These are phyloP conservation scores for Gryon sp. DNA, from an alignment of 1,140 invertebrate genomes.

Conservation along the genomic window DNA sequence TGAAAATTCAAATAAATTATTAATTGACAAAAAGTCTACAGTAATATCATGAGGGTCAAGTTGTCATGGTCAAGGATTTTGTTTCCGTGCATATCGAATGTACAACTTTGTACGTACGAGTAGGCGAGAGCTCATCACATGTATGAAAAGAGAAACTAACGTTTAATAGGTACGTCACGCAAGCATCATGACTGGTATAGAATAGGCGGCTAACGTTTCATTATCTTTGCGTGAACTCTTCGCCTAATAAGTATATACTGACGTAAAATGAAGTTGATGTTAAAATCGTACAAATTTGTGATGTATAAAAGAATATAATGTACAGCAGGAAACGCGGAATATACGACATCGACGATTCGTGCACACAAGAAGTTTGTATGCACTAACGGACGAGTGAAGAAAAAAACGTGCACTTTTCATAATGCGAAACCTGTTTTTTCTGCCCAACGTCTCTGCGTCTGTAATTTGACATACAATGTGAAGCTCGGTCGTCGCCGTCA, in stretches of 20 bases:
- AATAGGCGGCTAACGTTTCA: conserved; percentile 64
- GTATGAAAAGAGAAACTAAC: conserved; percentile 65
- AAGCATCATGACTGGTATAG: conserved; percentile 62
- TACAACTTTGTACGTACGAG: conserved; percentile 58
- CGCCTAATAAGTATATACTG: conserved; percentile 64
- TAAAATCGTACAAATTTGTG: conserved; percentile 56
- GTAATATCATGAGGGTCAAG: conserved; percentile 56
- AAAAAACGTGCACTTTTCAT: conserved; percentile 31
- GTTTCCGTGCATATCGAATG: conserved; percentile 47
- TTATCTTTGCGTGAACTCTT: conserved; percentile 66
- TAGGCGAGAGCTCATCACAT: conserved; percentile 54
- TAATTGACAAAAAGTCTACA: conserved; percentile 17
- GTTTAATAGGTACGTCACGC: conserved; percentile 64
- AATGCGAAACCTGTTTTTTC: conserved; percentile 10
- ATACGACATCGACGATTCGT: conserved; percentile 29
- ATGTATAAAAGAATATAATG: conserved; percentile 53
- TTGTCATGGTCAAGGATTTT: conserved; percentile 63
- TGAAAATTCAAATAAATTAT: conserved; percentile 47
- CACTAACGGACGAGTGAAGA: neutral
- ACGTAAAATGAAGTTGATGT: conserved; percentile 63
- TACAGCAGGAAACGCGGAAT: conserved; percentile 49
- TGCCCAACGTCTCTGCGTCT: neutral
- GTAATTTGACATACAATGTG: conserved; percentile 13
- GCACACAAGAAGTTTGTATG: conserved; percentile 28
- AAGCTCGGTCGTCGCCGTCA: neutral